A percentile compares a stretch with the other conserved stretches of the same genome.
These are phyloP conservation scores for Sebastes melanostomus DNA, from an alignment of 2,797 vertebrate species.

Conservation along the genomic window DNA sequence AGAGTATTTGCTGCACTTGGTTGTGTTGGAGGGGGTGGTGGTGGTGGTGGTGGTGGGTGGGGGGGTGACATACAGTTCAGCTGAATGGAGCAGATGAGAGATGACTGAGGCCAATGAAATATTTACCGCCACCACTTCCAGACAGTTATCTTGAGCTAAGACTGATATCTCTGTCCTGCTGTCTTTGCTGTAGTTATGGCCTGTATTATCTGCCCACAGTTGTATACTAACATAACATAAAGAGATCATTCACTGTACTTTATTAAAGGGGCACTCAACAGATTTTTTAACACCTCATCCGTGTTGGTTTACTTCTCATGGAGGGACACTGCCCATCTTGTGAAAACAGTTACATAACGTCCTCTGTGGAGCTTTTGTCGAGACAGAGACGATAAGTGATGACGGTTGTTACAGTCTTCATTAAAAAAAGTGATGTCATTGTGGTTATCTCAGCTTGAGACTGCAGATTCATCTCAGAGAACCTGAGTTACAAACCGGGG, in stretches of 20 bases:
- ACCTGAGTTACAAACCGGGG: too few species aligned
- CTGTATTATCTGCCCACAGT: background rate
- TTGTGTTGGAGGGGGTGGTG: background rate
- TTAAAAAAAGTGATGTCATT: background rate
- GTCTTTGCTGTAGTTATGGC: too few species aligned
- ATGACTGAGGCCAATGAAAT: constrained; percentile 46
- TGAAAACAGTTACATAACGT: background rate
- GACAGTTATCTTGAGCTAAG: background rate
- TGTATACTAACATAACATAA: background rate
- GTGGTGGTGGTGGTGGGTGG: too few species aligned
- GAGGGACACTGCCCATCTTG: background rate
- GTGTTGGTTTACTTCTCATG: background rate
- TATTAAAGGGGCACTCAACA: background rate
- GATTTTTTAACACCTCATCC: background rate
- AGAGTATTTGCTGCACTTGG: constrained; percentile 1
- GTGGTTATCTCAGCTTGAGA: too few species aligned
- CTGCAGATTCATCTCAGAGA: background rate
- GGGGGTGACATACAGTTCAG: constrained; percentile 12
- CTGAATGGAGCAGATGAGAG: constrained; percentile 21
- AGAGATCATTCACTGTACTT: background rate
- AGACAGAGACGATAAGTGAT: background rate
- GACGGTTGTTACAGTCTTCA: too few species aligned
- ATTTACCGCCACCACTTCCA: constrained; percentile 25
- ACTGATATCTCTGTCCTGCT: background rate
- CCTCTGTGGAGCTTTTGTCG: background rate